Conservation (phyloP, 2,797 vertebrate genomes). For the Calcarius lapponicus region DNA sequence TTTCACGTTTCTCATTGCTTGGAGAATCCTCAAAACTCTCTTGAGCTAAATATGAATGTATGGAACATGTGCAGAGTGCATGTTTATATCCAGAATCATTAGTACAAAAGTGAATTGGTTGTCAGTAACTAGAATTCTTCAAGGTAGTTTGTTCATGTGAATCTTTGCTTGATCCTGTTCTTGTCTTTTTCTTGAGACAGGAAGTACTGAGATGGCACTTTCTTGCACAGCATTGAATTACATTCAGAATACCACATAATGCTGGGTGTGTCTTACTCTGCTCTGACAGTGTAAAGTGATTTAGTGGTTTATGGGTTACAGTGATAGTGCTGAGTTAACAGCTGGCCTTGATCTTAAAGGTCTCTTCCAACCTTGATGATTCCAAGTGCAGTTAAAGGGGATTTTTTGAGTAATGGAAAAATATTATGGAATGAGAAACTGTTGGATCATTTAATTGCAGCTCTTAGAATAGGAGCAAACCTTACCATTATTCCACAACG, state of each 20-base stretch:
- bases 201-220: neutral
- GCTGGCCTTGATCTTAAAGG: neutral
- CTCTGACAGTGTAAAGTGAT: neutral
- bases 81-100: neutral
- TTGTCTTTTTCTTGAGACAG: neutral
- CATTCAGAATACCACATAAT: neutral
- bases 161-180: neutral
- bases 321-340: neutral
- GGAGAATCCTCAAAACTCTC: neutral
- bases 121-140: neutral
- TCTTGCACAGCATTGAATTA: neutral
- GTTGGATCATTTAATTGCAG: neutral
- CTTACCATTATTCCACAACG: neutral
- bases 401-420: neutral
- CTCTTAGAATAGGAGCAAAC: neutral
- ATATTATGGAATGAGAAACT: neutral
- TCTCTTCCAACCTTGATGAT: neutral
- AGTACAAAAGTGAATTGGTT: neutral
- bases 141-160: neutral
- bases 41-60: neutral
- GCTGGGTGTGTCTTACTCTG: neutral
- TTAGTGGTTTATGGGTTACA: neutral
- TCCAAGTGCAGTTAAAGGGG: neutral
- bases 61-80: neutral
- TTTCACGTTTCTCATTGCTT: neutral